Percentiles rank a stretch among this genome's conserved stretches.
Conservation (phyloP, 2,797 vertebrate genomes). For the Rhyacichthys aspro region DNA sequence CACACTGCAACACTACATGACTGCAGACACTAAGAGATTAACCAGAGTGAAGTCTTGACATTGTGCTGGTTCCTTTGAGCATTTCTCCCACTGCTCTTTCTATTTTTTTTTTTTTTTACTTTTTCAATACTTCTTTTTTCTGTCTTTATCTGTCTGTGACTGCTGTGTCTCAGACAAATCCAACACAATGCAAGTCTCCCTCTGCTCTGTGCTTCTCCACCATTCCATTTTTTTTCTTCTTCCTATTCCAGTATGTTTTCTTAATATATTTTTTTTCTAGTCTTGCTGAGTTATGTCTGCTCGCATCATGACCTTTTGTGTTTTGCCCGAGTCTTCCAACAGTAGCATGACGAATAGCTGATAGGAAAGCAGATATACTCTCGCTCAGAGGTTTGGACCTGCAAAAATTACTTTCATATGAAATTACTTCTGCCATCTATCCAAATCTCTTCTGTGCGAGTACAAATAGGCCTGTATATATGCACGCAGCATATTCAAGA, state of each 20-base stretch:
- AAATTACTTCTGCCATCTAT: conserved; percentile 73
- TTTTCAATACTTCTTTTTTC: neutral
- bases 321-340: conserved; percentile 66
- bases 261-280: conserved; percentile 51
- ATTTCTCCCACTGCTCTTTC: conserved; percentile 25
- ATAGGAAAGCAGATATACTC: conserved; percentile 60
- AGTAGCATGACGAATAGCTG: conserved; percentile 73
- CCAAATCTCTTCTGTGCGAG: conserved; percentile 61
- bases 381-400: conserved; percentile 61
- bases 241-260: conserved; percentile 27
- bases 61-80: conserved; percentile 42
- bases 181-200: conserved; percentile 27
- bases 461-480: conserved; percentile 68
- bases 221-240: neutral
- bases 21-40: conserved; percentile 47
- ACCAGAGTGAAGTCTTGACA: conserved; percentile 36
- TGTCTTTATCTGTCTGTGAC: conserved; percentile 27
- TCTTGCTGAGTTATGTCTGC: conserved; percentile 68
- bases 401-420: conserved; percentile 76
- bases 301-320: conserved; percentile 70
- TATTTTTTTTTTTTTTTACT: too few relatives aligned
- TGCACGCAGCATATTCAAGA: conserved; percentile 50
- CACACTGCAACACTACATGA: conserved; percentile 18
- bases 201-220: neutral
- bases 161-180: conserved; percentile 24